These are phyloP conservation scores for Sylvicola cinctus DNA, from an alignment of 2,888 invertebrate genomes.

Conservation along the genomic window DNA sequence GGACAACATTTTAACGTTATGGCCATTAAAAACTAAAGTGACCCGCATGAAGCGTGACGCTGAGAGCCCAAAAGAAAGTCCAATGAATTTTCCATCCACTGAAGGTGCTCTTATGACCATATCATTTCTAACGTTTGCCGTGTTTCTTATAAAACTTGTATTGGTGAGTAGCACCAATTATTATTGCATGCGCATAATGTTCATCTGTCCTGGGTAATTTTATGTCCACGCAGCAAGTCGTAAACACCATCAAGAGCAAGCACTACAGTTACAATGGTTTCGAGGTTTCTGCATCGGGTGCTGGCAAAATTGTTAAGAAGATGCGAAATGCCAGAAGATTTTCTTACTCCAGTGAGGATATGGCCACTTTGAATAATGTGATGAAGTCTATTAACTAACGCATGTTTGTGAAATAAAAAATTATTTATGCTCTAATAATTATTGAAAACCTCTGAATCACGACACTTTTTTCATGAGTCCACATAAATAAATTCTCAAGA, in stretches of 20 bases:
- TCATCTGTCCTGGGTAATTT: too few relatives aligned
- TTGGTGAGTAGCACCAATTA: slow-evolving; percentile 46
- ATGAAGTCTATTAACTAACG: too few relatives aligned
- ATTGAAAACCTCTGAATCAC: too few relatives aligned
- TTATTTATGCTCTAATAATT: too few relatives aligned
- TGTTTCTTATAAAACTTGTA: slow-evolving; percentile 63
- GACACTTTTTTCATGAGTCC: too few relatives aligned
- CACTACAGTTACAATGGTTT: slow-evolving; percentile 20
- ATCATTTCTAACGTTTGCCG: slow-evolving; percentile 67
- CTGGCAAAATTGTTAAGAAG: slow-evolving; percentile 9
- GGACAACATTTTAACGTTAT: slow-evolving; percentile 27
- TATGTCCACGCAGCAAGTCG: slow-evolving; percentile 38
- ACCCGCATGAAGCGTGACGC: slow-evolving; percentile 10
- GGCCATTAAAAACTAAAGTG: slow-evolving; percentile 18
- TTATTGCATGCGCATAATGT: slow-evolving; percentile 2
- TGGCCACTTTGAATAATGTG: too few relatives aligned
- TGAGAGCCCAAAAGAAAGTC: slow-evolving; percentile 22
- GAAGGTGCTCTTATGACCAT: slow-evolving; percentile 67
- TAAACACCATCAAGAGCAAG: slow-evolving; percentile 41
- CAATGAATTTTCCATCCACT: slow-evolving; percentile 56
- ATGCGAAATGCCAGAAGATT: slow-evolving; percentile 5
- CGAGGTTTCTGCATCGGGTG: slow-evolving; percentile 11
- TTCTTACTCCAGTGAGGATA: background rate
- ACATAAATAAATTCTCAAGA: too few relatives aligned
- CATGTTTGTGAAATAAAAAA: too few relatives aligned